Conservation (phyloP, 2,888 invertebrate genomes). For the Drosophila longiperda region DNA sequence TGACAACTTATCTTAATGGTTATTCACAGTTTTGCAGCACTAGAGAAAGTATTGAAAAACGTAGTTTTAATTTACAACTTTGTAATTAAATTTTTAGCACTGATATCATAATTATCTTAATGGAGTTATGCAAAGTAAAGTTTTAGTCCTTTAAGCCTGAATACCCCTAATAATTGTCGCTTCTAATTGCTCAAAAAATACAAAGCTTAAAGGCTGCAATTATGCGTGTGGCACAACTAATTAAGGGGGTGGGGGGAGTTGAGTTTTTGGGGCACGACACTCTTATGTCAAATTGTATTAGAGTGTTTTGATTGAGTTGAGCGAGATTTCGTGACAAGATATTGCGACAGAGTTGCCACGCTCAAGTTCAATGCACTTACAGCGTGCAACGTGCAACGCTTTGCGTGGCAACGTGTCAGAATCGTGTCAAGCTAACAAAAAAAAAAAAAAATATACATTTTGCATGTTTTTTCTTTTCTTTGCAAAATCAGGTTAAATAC, state of each 20-base stretch:
- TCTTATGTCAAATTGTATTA: conserved; percentile 59
- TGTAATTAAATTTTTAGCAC: neutral
- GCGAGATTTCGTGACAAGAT: conserved; percentile 63
- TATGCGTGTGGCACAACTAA: neutral
- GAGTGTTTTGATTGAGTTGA: conserved; percentile 14
- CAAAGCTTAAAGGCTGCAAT: neutral
- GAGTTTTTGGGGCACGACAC: conserved; percentile 53
- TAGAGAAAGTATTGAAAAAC: neutral
- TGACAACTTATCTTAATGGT: accelerated
- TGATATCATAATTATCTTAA: neutral
- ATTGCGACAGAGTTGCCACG: conserved; percentile 33
- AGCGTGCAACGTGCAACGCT: conserved; percentile 21
- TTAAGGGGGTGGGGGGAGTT: conserved; percentile 1
- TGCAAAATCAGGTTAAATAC: conserved; percentile 89
- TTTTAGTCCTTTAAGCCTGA: neutral
- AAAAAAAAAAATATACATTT: conserved; percentile 37
- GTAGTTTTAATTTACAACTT: neutral
- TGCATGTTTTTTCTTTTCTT: conserved; percentile 38
- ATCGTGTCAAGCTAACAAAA: conserved; percentile 50
- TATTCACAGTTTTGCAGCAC: neutral
- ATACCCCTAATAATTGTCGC: neutral
- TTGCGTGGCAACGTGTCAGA: conserved; percentile 46
- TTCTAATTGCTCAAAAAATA: neutral
- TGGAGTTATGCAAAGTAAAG: neutral
- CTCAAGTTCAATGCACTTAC: conserved; percentile 65